These are phyloP conservation scores for Dexiosoma caninum DNA, from an alignment of 2,888 invertebrate genomes.

Conservation along the genomic window DNA sequence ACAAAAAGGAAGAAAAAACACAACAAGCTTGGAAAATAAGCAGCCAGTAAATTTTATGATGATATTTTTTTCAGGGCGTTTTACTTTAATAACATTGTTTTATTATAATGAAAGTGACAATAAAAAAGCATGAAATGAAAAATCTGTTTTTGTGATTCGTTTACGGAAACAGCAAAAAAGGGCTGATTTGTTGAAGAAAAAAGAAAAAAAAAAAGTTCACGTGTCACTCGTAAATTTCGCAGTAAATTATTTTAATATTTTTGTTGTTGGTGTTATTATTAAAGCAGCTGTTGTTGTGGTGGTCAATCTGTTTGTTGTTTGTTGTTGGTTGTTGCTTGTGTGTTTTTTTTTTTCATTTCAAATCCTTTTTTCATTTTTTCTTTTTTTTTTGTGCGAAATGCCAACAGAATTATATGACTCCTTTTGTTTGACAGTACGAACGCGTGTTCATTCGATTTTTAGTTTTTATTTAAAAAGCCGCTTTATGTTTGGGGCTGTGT, in stretches of 20 bases:
- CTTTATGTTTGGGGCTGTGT: background rate
- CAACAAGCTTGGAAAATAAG: background rate
- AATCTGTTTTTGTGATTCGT: slow-evolving; percentile 45
- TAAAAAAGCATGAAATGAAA: background rate
- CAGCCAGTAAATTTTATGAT: slow-evolving; percentile 13
- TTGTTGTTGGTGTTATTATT: too few species aligned
- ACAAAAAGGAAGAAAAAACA: too few species aligned
- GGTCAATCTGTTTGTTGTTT: slow-evolving; percentile 30
- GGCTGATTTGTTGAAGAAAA: slow-evolving; percentile 1
- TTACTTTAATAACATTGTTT: slow-evolving; percentile 46
- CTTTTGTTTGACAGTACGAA: background rate
- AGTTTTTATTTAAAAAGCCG: slow-evolving; percentile 27
- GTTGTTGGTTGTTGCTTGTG: too few species aligned
- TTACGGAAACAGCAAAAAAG: background rate
- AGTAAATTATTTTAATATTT: slow-evolving; percentile 43
- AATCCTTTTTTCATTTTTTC: background rate
- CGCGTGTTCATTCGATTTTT: background rate
- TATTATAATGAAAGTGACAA: slow-evolving; percentile 32
- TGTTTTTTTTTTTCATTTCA: background rate
- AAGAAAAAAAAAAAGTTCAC: slow-evolving; percentile 44
- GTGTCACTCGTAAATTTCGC: slow-evolving; percentile 55
- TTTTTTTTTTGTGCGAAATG: too few species aligned
- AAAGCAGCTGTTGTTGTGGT: slow-evolving; percentile 3
- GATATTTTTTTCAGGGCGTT: slow-evolving; percentile 34
- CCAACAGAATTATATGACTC: background rate